These are phyloP conservation scores for Anomalospiza imberbis DNA, from an alignment of 2,797 vertebrate genomes.

Conservation along the genomic window DNA sequence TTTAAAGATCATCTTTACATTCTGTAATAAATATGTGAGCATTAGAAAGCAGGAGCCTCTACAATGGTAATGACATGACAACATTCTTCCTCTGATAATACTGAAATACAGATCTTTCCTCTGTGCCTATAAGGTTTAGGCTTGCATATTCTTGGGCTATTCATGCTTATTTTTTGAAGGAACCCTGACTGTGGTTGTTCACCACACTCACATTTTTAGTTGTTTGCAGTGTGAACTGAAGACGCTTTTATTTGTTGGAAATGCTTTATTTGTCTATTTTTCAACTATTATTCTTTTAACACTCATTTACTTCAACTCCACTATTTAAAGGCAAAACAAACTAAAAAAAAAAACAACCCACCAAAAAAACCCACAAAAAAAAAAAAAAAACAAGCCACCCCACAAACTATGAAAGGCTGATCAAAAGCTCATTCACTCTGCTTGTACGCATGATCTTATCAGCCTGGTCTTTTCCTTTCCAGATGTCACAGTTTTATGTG, in stretches of 20 bases:
- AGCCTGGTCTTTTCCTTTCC: slow-evolving; percentile 51
- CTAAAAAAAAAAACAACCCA: neutral
- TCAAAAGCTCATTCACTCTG: slow-evolving; percentile 14
- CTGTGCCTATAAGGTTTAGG: neutral
- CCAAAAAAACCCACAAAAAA: neutral
- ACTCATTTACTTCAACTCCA: neutral
- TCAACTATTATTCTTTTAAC: neutral
- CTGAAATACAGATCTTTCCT: neutral
- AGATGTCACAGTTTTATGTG: slow-evolving; percentile 61
- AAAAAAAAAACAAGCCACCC: neutral
- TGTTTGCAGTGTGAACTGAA: neutral
- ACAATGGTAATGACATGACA: neutral
- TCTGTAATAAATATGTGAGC: neutral
- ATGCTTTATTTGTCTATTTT: neutral
- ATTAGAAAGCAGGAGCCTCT: neutral
- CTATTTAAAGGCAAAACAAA: neutral
- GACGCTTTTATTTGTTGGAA: neutral
- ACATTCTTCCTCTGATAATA: neutral
- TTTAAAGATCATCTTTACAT: neutral
- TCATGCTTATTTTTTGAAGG: neutral
- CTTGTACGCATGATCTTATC: slow-evolving; percentile 49
- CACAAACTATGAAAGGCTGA: neutral
- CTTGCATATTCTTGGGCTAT: neutral
- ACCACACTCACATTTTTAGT: neutral
- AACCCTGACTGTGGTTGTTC: neutral